Evolutionary conservation across 2,888 invertebrate species (phyloP).

Genomic region (Coenonympha glycerion): DNA sequence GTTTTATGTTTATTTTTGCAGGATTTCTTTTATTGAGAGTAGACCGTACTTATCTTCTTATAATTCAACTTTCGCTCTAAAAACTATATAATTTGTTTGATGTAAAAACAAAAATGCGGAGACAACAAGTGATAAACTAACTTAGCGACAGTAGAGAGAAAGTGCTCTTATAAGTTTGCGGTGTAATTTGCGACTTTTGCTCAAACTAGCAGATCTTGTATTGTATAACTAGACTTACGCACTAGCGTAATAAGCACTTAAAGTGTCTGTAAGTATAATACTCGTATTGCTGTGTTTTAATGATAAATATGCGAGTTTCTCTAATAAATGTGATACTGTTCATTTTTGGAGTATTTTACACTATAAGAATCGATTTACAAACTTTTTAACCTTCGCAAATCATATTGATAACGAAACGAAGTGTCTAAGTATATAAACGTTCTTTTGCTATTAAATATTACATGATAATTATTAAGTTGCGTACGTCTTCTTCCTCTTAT

Average conservation of each 20-base stretch:
- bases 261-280: neutral
- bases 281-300: neutral
- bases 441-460: slow-evolving; percentile 4
- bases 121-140: slow-evolving; percentile 13
- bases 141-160: slow-evolving; percentile 25
- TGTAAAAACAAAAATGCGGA: neutral
- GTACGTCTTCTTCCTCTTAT: slow-evolving; percentile 11
- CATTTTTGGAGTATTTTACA: too few relatives aligned
- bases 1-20: too few relatives aligned
- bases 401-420: too few relatives aligned
- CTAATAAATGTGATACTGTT: slow-evolving; percentile 7
- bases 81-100: neutral
- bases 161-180: slow-evolving; percentile 27
- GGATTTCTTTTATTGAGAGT: too few relatives aligned
- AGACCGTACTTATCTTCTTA: too few relatives aligned
- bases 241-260: neutral
- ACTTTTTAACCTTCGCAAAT: too few relatives aligned
- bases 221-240: slow-evolving; percentile 4
- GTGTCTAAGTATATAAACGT: slow-evolving; percentile 1
- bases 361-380: too few relatives aligned
- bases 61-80: neutral
- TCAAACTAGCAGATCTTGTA: slow-evolving; percentile 4
- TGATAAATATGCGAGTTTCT: neutral
- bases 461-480: slow-evolving; percentile 9
- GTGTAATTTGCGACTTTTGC: slow-evolving; percentile 31